Conservation (phyloP, 1,140 invertebrate genomes). For the Calliphora vicina region DNA sequence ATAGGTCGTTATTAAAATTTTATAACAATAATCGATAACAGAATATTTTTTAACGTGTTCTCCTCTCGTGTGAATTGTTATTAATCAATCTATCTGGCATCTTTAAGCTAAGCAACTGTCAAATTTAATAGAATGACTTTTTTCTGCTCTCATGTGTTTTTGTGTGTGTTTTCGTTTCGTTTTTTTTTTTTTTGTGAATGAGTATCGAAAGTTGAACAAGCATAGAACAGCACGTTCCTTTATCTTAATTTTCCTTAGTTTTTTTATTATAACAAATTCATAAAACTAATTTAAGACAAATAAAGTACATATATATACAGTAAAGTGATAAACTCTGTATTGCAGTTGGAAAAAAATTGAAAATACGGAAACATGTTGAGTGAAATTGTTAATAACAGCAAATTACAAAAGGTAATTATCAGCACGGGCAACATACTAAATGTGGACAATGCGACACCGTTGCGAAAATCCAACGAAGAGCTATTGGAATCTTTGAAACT, state of each 20-base stretch:
- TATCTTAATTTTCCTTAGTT: constrained; percentile 16
- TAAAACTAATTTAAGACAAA: background rate
- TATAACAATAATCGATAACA: too few species aligned
- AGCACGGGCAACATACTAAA: constrained; percentile 88
- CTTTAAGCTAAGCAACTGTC: too few species aligned
- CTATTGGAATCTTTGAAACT: constrained; percentile 59
- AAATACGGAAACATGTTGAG: constrained; percentile 49
- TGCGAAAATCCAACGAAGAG: constrained; percentile 82
- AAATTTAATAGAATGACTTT: background rate
- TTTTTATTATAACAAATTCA: background rate
- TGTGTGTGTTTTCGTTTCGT: constrained; percentile 2
- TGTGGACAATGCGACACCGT: constrained; percentile 78
- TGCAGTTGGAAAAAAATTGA: background rate
- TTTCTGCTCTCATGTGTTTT: background rate
- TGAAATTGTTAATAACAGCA: constrained; percentile 50
- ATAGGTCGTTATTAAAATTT: too few species aligned
- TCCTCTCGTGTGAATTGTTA: too few species aligned
- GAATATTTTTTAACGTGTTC: too few species aligned
- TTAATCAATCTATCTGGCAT: too few species aligned
- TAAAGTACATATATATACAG: background rate
- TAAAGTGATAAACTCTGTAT: constrained; percentile 7
- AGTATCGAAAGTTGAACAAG: background rate
- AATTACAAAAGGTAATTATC: constrained; percentile 66
- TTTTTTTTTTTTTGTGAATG: constrained; percentile 5
- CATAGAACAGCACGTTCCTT: background rate